These are phyloP conservation scores for Heterodera carotae DNA, from an alignment of 1,140 invertebrate species.

Conservation along the genomic window DNA sequence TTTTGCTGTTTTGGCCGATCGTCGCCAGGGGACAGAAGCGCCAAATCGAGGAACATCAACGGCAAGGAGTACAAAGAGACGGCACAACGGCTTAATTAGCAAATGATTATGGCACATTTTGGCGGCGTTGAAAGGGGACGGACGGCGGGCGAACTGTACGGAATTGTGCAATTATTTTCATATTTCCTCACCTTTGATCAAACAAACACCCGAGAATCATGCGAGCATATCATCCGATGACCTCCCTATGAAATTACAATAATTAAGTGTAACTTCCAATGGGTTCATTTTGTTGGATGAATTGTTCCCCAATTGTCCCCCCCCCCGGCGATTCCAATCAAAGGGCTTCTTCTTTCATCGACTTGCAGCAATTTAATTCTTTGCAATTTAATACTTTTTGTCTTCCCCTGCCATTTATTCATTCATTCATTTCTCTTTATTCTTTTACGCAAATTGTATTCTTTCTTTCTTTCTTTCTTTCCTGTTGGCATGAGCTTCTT, in stretches of 20 bases:
- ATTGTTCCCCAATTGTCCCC: not conserved
- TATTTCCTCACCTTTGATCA: constrained; percentile 8
- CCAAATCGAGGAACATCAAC: constrained; percentile 16
- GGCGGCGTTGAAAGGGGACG: not conserved
- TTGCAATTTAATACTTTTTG: too few species aligned
- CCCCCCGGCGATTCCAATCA: too few species aligned
- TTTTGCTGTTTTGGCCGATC: constrained; percentile 7
- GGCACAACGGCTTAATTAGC: not conserved
- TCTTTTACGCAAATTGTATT: too few species aligned
- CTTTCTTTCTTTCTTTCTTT: not conserved
- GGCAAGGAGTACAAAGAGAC: constrained; percentile 29
- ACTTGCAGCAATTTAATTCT: too few species aligned
- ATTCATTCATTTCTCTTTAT: not conserved
- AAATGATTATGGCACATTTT: not conserved
- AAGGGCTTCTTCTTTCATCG: too few species aligned
- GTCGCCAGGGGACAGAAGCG: not conserved
- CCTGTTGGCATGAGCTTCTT: constrained; percentile 3
- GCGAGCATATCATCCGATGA: constrained; percentile 6
- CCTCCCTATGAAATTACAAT: not conserved
- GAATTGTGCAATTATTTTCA: not conserved
- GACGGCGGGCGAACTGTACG: not conserved
- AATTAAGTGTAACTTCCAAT: not conserved
- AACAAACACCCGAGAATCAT: not conserved
- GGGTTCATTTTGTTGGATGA: not conserved
- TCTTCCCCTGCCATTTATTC: not conserved